Base-by-base conservation (phyloP, 2,797 vertebrate genomes). In the Pterois miles region DNA sequence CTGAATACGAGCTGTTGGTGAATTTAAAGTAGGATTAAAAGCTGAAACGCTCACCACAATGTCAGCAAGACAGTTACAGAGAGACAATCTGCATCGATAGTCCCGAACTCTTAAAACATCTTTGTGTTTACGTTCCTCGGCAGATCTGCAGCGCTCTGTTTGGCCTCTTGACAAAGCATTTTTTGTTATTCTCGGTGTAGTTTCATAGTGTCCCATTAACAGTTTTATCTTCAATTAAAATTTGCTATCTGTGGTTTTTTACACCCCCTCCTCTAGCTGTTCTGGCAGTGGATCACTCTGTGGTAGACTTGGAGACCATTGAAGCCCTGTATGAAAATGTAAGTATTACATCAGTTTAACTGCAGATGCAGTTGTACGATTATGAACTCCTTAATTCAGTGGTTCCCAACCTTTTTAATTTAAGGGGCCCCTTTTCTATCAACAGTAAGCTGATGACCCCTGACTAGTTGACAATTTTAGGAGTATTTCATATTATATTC, bases 311-410 rank as follows among this genome's bases (percentile, higher is more conserved):
- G 93, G 98, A 99, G 91, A 97, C 97, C 10, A 94, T 99, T 73
- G 97, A 98, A 86, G 98, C 97, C 0, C 91, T 99, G 0, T 99
- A 98, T 94, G 98, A 99, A 94, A 99, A 98, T 33, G 98, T 99
- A 94, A 86, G 98, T 96, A 86, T 87, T 0, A n/a, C n/a, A n/a
- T n/a, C n/a, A 4, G 20, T 23, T 48, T 76, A 6, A 63, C 10
- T 34, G 3, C 5, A 54, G 10, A 3, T 16, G 13, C n/a, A 7
- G 1, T 4, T 33, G 18, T 20, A 13, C 16, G 13, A 3, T 4
- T 4, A 23, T 25, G 13, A 72, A 50, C 2, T 1, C 0, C 1
- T 50, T 5, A 6, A 27, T 67, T n/a, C 20, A 62, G 38, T 40
- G 38, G 38, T 40, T 16, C 38, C 38, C 38, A 40, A 16, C 0